These are phyloP conservation scores for Phaenicophaeus curvirostris DNA, from an alignment of 2,797 vertebrate genomes.

Conservation along the genomic window DNA sequence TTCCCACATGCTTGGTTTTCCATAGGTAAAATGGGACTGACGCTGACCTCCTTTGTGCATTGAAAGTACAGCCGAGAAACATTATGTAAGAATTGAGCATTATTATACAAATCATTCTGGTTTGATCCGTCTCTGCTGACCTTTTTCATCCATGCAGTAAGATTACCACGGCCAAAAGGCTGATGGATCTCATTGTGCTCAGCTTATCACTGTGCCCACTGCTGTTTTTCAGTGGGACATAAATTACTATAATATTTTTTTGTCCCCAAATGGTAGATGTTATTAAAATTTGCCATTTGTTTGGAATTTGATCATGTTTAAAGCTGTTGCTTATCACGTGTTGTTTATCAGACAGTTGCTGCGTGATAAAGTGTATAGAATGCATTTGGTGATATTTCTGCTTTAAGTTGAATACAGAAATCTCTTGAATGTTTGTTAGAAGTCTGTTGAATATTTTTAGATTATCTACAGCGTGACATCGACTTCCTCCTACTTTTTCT, in stretches of 20 bases:
- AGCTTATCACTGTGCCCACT: background rate
- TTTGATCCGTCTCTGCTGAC: constrained; percentile 44
- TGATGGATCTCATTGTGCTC: constrained; percentile 38
- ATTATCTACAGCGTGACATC: background rate
- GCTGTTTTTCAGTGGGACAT: background rate
- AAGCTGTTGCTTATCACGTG: too few relatives aligned
- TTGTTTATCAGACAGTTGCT: too few relatives aligned
- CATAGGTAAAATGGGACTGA: constrained; percentile 29
- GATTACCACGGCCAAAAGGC: constrained; percentile 51
- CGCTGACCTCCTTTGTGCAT: constrained; percentile 17
- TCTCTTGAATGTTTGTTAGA: background rate
- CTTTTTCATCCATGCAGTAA: constrained; percentile 19
- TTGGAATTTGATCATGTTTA: background rate
- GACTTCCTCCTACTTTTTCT: background rate
- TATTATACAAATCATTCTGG: constrained; percentile 36
- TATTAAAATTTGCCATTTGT: constrained; percentile 3
- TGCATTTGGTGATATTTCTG: background rate
- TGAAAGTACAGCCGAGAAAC: background rate
- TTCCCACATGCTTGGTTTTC: background rate
- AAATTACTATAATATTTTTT: background rate
- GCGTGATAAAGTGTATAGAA: background rate
- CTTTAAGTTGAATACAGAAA: background rate
- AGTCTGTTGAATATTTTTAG: background rate
- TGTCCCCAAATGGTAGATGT: background rate
- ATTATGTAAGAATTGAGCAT: constrained; percentile 23